Evolutionary conservation across 1,140 invertebrate genomes (phyloP), one percentile per base, ranked within the genome.

Genomic region (Drosophila chauvacae): DNA sequence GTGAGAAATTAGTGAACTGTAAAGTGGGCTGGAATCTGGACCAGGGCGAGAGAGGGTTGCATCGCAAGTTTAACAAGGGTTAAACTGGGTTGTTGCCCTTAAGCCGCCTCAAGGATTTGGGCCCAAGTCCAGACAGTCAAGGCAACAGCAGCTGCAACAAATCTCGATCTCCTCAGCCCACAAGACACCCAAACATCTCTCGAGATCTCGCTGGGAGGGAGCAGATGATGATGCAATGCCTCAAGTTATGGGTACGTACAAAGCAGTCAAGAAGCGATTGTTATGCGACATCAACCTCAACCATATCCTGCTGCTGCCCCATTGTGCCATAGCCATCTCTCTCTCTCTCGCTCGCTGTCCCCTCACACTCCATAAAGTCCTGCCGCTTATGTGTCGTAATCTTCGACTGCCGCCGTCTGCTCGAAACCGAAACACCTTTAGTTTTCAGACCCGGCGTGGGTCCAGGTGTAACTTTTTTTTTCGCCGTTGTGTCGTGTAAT

Each of bases 401-500:
- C 84, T 88, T 70, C 72, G 80, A 74, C 64, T 63, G 53, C 68
- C 62, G 70, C 68, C 62, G 70, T 79, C 71, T 75, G 71, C 48
- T 57, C 62, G 63, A 86, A 80, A 69, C 56, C 79, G 82, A 81
- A 87, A 87, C 80, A 87, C 83, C 83, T 87, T 87, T 87, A 55
- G 41, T 76, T 81, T 81, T 72, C 56, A 50, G 48, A 48, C 68
- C 78, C 70, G 47, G 76, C 84, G 84, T 80, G 80, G 80, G 72
- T 88, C 84, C 84, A 87, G 84, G 84, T 87, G 84, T 88, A 88
- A 87, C 80, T 80, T 84, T 70, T 69, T 73, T 73, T 78, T 64
- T 66, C 69, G 47, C 71, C 60, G 60, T 37, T 62, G 63, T 56
- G 63, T 56, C 60, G 44, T 72, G 68, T 66, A 63, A 71, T 57